Conservation (phyloP, 2,888 invertebrate species). For the Spisula solida region DNA sequence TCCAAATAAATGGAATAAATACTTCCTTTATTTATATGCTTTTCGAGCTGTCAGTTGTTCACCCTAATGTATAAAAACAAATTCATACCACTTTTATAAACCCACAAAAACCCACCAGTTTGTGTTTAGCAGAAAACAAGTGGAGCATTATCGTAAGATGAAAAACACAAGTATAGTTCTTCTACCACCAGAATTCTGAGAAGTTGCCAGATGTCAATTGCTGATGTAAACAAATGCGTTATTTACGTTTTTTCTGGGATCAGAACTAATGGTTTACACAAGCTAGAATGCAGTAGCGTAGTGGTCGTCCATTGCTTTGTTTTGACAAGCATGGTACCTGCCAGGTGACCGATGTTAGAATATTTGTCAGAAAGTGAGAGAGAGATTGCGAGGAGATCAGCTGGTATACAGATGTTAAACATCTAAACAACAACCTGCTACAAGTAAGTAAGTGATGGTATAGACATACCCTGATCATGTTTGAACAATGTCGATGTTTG, state of each 20-base stretch:
- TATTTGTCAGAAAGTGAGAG: constrained; percentile 1
- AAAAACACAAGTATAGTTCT: neutral
- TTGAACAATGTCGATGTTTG: neutral
- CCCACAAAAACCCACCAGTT: constrained; percentile 15
- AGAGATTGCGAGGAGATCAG: neutral
- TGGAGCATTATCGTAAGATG: neutral
- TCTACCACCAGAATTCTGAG: neutral
- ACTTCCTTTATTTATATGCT: no score
- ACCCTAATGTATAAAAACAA: neutral
- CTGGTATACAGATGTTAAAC: neutral
- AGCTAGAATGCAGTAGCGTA: neutral
- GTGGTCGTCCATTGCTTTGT: constrained; percentile 21
- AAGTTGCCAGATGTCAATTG: constrained; percentile 29
- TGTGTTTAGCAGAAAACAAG: neutral
- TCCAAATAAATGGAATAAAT: no score
- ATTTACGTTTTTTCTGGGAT: constrained; percentile 6
- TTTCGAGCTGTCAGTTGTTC: neutral
- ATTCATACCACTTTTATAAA: neutral
- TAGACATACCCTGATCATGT: neutral
- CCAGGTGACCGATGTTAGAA: constrained; percentile 9
- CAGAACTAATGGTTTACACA: constrained; percentile 27
- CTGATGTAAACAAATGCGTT: constrained; percentile 34
- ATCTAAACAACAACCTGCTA: neutral
- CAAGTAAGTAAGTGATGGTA: neutral
- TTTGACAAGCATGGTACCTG: constrained; percentile 30